Evolutionary conservation across 2,113 vertebrate genomes (phyloP).

Genomic region (Toxostoma redivivum): DNA sequence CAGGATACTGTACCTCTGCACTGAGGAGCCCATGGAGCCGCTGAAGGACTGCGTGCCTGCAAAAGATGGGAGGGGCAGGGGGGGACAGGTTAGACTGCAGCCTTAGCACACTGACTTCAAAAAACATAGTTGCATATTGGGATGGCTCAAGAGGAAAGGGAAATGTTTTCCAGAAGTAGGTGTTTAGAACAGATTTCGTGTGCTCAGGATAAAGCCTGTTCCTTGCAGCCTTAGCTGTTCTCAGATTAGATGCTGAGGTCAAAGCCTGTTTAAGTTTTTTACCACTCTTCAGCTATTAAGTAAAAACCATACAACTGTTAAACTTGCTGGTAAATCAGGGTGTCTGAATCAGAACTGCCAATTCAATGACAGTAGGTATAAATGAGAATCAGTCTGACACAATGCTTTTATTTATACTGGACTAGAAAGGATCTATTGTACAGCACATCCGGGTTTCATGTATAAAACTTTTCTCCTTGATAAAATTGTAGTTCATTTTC

Average conservation of each 20-base stretch:
- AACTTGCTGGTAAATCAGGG: background rate
- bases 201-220: background rate
- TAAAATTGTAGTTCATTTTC: slow-evolving; percentile 43
- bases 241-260: background rate
- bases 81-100: background rate
- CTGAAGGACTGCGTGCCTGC: slow-evolving; percentile 78
- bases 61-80: slow-evolving; percentile 7
- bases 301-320: background rate
- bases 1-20: slow-evolving; percentile 80
- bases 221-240: background rate
- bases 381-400: background rate
- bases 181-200: background rate
- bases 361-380: background rate
- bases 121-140: background rate
- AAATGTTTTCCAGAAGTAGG: background rate
- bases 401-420: slow-evolving; percentile 5
- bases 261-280: background rate
- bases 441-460: background rate
- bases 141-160: background rate
- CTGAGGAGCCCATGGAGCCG: slow-evolving; percentile 71
- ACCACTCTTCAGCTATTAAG: background rate
- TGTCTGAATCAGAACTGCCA: background rate
- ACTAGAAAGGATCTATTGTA: slow-evolving; percentile 31
- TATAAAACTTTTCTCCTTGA: slow-evolving; percentile 7
- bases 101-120: background rate